Base-by-base conservation (phyloP, 2,888 invertebrate species). In the Phytoseiulus persimilis region DNA sequence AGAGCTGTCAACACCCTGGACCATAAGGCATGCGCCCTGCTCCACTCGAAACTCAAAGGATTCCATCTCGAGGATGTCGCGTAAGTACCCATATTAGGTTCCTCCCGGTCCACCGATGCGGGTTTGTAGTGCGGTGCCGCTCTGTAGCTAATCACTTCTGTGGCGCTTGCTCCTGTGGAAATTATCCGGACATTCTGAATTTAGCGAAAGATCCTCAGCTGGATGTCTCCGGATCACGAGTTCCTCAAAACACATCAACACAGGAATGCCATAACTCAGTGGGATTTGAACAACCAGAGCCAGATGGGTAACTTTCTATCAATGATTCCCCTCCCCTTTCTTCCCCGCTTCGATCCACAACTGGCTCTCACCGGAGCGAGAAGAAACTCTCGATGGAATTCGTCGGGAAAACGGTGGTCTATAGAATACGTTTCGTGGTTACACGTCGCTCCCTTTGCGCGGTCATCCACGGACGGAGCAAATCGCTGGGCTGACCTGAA, bases 11-110 rank as follows among this genome's bases (percentile, higher is more conserved):
- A 96, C 92, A 95, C 95, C 91, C 94, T 95, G 92, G 97, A 97
- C 93, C 95, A 96, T 94, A 96, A 97, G 93, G 95, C 96, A 91
- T 97, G 97, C 93, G 97, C 96, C 91, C 95, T 97, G 92, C 95
- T 97, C 92, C 97, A 97, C 93, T 96, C 96, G 90, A 94, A 95
- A 92, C 95, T 97, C 94, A 94, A 94, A 91, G 92, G 91, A 83
- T 91, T 91, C 89, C 96, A 96, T 92, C 94, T 96, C 92, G 96
- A 96, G 89, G 96, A 96, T 93, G 95, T 96, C 93, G 96, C 96
- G 96, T 96, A 92, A 95, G 96, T 95, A 91, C 2, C 6, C 33
- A 87, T 65, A 65, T 14, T 65, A 3, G 2, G 65, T 65, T 65
- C 1, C 18, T 28, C 18, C 2, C 65, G 65, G 1, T 65, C 28